A percentile compares a stretch with the other conserved stretches of the same genome.
Evolutionary conservation across 37 sponge, comb jelly and placozoan genomes (phyloP).

Genomic region (Cliona cf. orientalis): DNA sequence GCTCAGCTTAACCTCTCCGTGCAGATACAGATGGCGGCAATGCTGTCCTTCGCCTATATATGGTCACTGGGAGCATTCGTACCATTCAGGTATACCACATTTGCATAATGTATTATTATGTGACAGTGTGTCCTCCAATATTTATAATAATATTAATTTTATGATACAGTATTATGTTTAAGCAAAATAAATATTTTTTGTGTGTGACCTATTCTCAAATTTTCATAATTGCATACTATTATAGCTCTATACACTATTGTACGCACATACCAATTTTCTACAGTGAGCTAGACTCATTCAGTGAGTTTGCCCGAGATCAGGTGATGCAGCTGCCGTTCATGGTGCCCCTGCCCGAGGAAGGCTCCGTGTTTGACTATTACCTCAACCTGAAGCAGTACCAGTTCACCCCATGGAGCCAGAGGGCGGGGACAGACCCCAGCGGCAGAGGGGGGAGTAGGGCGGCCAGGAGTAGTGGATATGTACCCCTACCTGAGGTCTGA

Average conservation of each 20-base stretch:
- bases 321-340: conserved; percentile 39
- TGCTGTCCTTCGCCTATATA: conserved; percentile 52
- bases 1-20: conserved; percentile 15
- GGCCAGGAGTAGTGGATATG: conserved; percentile 2
- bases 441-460: conserved; percentile 11
- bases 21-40: conserved; percentile 30
- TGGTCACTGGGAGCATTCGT: conserved; percentile 71
- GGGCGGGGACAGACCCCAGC: no score
- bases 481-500: conserved; percentile 62
- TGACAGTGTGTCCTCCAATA: neutral
- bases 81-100: conserved; percentile 31
- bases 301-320: conserved; percentile 60
- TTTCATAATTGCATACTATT: no score
- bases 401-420: conserved; percentile 64
- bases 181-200: no score
- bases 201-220: no score
- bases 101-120: neutral
- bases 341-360: conserved; percentile 57
- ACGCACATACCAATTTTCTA: no score
- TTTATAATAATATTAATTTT: neutral
- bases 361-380: conserved; percentile 69
- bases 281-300: conserved; percentile 44
- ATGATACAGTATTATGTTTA: no score
- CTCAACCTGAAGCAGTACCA: conserved; percentile 54
- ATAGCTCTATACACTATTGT: no score